A percentile compares a stretch with the other conserved stretches of the same genome.
Evolutionary conservation across 1,140 invertebrate species (phyloP).

Genomic region (Lepidurus arcticus): DNA sequence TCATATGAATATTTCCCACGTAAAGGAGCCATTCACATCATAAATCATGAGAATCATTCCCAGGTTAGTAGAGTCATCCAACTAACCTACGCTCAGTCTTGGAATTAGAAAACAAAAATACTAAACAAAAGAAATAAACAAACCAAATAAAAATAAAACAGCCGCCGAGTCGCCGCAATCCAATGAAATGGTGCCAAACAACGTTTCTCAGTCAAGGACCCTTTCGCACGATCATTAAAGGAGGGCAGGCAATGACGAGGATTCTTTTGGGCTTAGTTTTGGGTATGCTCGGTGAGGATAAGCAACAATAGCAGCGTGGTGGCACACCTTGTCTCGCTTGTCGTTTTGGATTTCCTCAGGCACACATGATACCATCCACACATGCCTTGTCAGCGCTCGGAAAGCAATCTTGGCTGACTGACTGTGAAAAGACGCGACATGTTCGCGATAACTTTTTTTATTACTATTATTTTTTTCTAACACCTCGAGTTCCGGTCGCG

Average conservation of each 20-base stretch:
- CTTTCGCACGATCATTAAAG: background rate
- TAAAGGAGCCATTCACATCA: too few relatives aligned
- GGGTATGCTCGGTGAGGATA: background rate
- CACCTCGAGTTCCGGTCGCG: background rate
- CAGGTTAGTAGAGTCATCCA: too few relatives aligned
- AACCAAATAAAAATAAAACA: background rate
- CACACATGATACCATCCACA: background rate
- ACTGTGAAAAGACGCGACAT: background rate
- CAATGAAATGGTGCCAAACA: background rate
- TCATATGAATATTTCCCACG: too few relatives aligned
- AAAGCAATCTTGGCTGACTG: background rate
- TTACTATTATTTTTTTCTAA: background rate
- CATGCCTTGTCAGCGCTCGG: background rate
- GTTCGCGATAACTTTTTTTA: background rate
- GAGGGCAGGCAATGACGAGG: background rate
- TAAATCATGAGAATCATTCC: too few relatives aligned
- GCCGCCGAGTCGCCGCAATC: background rate
- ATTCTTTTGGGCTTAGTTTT: background rate
- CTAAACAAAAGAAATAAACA: background rate
- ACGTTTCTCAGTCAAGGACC: conserved; percentile 10
- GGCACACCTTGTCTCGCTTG: background rate
- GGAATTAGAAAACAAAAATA: too few relatives aligned
- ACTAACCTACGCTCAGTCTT: too few relatives aligned
- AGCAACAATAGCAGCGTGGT: conserved; percentile 7
- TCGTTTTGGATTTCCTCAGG: background rate